phyloP scores from a whole-genome alignment of 2,888 invertebrate species.

The Tachina lurida region DNA sequence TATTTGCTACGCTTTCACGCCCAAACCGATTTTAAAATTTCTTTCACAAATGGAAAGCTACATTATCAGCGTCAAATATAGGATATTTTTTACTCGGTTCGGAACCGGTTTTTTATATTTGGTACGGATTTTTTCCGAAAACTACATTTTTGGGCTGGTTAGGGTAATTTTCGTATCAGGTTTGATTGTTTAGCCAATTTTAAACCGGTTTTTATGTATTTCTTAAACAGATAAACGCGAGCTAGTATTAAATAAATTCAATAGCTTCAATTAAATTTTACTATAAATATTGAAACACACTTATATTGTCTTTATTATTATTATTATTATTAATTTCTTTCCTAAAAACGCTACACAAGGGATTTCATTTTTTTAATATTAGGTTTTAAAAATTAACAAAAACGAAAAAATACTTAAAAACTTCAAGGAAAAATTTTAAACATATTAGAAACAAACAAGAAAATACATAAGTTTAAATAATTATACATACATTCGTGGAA shows the following conservation, averaged over 20 bases:
- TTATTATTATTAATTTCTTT: conserved; percentile 37
- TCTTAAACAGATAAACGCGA: too few relatives aligned
- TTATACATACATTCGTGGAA: neutral
- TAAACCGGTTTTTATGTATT: too few relatives aligned
- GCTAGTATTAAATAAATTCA: conserved; percentile 14
- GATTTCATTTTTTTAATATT: conserved; percentile 77
- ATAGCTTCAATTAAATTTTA: conserved; percentile 37
- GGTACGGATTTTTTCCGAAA: too few relatives aligned
- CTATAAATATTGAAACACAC: conserved; percentile 13
- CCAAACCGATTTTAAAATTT: too few relatives aligned
- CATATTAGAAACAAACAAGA: neutral
- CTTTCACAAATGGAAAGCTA: too few relatives aligned
- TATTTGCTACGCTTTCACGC: too few relatives aligned
- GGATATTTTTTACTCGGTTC: too few relatives aligned
- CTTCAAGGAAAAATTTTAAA: conserved; percentile 6
- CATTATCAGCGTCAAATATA: too few relatives aligned
- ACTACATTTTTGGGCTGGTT: too few relatives aligned
- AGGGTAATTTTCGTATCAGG: too few relatives aligned
- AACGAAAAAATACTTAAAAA: conserved; percentile 37
- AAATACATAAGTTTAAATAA: conserved; percentile 49
- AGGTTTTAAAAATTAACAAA: conserved; percentile 65
- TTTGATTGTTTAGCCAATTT: too few relatives aligned
- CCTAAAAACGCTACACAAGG: conserved; percentile 76
- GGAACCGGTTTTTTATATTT: too few relatives aligned
- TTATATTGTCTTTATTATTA: conserved; percentile 29